A percentile compares a stretch with the other conserved stretches of the same genome.
Conservation (phyloP, 2,113 vertebrate genomes). For the Python bivittatus region DNA sequence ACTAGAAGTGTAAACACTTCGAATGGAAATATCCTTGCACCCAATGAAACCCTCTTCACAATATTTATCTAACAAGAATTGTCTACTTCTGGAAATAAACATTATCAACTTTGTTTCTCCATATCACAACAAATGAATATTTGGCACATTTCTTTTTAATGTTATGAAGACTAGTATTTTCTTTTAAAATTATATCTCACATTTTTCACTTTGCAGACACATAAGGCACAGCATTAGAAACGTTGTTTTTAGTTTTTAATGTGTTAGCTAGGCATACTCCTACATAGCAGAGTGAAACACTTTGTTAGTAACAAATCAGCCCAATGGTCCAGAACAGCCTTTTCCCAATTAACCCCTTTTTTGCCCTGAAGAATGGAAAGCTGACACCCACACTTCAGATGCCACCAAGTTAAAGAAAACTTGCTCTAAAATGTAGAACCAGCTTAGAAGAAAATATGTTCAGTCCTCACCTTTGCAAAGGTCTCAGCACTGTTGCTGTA, state of each 20-base stretch:
- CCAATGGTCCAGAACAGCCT: background rate
- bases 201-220: background rate
- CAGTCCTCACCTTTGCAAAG: background rate
- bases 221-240: background rate
- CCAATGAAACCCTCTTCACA: background rate
- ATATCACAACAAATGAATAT: background rate
- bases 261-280: background rate
- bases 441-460: background rate
- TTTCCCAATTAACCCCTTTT: background rate
- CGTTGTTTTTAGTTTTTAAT: background rate
- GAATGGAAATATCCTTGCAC: background rate
- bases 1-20: background rate
- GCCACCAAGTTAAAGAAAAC: background rate
- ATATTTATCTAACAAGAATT: background rate
- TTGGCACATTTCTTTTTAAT: background rate
- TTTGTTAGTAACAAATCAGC: background rate
- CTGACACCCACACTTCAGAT: background rate
- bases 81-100: background rate
- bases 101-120: background rate
- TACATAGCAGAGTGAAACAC: background rate
- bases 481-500: background rate
- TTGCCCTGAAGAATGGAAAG: background rate
- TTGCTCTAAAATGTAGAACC: background rate
- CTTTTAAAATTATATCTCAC: background rate
- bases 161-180: background rate